Evolutionary conservation across 2,888 invertebrate genomes (phyloP), one percentile per base, ranked within the genome.

Genomic region (Phengaris arion): DNA sequence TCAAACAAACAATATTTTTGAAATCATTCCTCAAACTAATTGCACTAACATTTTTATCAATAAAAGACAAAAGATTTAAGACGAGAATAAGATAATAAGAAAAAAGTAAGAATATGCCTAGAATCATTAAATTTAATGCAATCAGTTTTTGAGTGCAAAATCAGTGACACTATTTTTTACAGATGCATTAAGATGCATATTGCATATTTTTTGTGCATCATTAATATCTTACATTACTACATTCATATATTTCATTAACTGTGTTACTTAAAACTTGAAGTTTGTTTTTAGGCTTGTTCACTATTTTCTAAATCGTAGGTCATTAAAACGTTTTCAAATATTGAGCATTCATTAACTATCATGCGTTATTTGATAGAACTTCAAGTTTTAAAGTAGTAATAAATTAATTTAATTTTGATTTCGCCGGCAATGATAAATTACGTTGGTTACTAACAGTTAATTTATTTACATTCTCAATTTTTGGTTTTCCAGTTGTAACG

Each of bases 351-450:
- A 3, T 7, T 48, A 6, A 46, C 46, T 46, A 7, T 48, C 8
- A 64, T 6, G 35, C 35, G 15, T 13, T 64, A 64, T 6, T 45
- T 3, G 22, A 64, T 5, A 1, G 2, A 72, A 72, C 72, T 54
- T 72, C 35, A 22, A 54, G 72, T 72, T 72, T 48, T 72, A 0
- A 13, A 35, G 51, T 70, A n/a, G 51, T 6, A 69, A 6, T n/a
- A 51, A 70, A 72, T 54, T 35, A 35, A 6, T 54, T 52, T 12
- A 54, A 52, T 48, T 70, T 52, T 70, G 2, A 52, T 52, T 15
- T 70, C 52, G 54, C 13, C 1, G 52, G 54, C 72, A 72, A 72
- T 72, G 72, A 54, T 72, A 72, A 72, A 72, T 72, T 72, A 72
- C 72, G 51, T 54, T 72, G 72, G 72, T 72, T 72, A 72, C 72